Base-by-base conservation (phyloP, 1,140 invertebrate genomes). In the Zaprionus nigranus region DNA sequence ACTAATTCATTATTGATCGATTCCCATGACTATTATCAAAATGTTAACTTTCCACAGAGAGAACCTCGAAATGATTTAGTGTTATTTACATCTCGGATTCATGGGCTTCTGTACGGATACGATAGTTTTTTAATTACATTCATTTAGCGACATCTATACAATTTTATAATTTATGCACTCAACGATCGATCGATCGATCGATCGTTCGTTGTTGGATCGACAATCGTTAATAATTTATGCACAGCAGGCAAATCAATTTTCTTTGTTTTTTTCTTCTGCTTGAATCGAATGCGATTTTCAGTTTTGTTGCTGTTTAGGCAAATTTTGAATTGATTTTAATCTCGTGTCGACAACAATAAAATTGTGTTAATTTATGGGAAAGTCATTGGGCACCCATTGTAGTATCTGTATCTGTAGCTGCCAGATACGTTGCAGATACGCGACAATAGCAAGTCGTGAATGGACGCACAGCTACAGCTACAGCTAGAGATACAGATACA, bases 351-450 rank as follows among this genome's bases (percentile, higher is more conserved):
- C 84, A 88, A 85, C 82, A 88, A 88, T 87, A 88, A 87, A 87
- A 87, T 87, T 87, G 78, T 87, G 81, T 87, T 87, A 84, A 87
- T 87, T 87, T 87, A 87, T 87, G 81, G 81, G 85, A 87, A 84
- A 87, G 78, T 76, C 59, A 76, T 64, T 71, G 64, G 63, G 63
- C 54, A 24, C 34, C 59, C 64, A 83, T 28, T 60, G 53, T 66
- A n/a, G 36, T 81, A 70, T 40, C 78, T 59, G 72, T 74, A 58
- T 46, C 6, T 46, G 17, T 34, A 34, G 49, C 70, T 46, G 22
- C 34, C 56, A 75, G 58, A 71, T 62, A 75, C 46, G 69, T 28
- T 38, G 34, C 28, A 60, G 62, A 72, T 56, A 64, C 53, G 38
- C 49, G 59, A 59, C 46, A 70, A 59, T 70, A 11, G 40, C 40